Base-by-base conservation (phyloP, 1,140 invertebrate species). In the Drosophila persimilis region DNA sequence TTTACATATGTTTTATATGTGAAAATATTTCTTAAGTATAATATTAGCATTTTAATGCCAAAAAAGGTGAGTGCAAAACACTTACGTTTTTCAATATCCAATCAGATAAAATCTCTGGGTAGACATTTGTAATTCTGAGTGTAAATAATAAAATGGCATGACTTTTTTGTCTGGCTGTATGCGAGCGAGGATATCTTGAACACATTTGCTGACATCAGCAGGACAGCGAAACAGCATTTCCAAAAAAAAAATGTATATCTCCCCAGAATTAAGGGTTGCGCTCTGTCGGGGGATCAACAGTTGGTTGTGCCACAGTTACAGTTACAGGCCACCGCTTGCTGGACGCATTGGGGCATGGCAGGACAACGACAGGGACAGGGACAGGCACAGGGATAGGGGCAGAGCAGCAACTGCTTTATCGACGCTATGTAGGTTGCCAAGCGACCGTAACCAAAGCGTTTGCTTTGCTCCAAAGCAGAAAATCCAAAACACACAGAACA, bases 381-480 rank as follows among this genome's bases (percentile, higher is more conserved):
- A 11, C 8, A 35, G 8, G 1, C 2, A 35, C 31, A 9, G 31
- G 17, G 17, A 17, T 17, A 17, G 17, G 17, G 7, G 8, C 9
- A 35, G 35, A 3, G 11, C 35, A 39, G 35, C 35, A 39, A 39
- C 73, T 85, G 81, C 74, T 76, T 85, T 85, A 85, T 85, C 74
- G 81, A 81, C 83, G 73, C 69, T 58, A 59, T 77, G 63, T 69
- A 57, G 70, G 81, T 86, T 85, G 81, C 81, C 81, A 85, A 86
- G 81, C 74, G 69, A 86, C 81, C 81, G 81, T 86, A 86, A 88
- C 81, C 78, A 86, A 39, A 81, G 77, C 73, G 43, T 55, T 47
- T 39, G 35, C 35, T 13, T 26, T 26, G 24, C 24, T 26, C 24
- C 31, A 39, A 24, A 20, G 48, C 5, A 52, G 41, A 59, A 62